Conservation (phyloP, 2,888 invertebrate species). For the Mylabris sibirica region DNA sequence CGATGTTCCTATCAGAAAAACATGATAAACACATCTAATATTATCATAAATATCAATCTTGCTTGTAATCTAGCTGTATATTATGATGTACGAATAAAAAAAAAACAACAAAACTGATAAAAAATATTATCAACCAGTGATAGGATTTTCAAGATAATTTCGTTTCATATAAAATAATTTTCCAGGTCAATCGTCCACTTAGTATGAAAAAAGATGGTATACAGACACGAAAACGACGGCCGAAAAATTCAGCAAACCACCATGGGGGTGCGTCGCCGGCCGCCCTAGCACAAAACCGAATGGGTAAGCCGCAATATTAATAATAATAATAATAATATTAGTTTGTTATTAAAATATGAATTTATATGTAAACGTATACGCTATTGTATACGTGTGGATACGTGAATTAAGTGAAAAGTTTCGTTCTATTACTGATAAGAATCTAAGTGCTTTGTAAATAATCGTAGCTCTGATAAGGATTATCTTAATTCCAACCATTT, state of each 20-base stretch:
- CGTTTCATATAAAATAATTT: slow-evolving; percentile 40
- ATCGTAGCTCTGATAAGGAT: slow-evolving; percentile 32
- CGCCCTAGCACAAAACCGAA: slow-evolving; percentile 26
- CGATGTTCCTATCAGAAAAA: no score
- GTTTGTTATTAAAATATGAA: background rate
- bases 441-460: slow-evolving; percentile 37
- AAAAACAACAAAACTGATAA: background rate
- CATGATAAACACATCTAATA: background rate
- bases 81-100: no score
- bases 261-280: slow-evolving; percentile 38
- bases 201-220: slow-evolving; percentile 99
- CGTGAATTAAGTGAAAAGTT: slow-evolving; percentile 17
- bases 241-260: slow-evolving; percentile 64
- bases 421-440: slow-evolving; percentile 26
- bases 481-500: slow-evolving; percentile 31
- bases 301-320: slow-evolving; percentile 23
- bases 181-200: slow-evolving; percentile 89
- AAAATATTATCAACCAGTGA: slow-evolving; percentile 42
- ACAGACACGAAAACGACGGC: slow-evolving; percentile 95
- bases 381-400: background rate
- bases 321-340: slow-evolving; percentile 9
- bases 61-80: no score
- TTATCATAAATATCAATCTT: background rate
- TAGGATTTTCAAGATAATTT: slow-evolving; percentile 49
- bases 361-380: background rate